Evolutionary conservation across 2,797 vertebrate genomes (phyloP), one percentile per base, ranked within the genome.

Genomic region (Sebastes melanostomus): DNA sequence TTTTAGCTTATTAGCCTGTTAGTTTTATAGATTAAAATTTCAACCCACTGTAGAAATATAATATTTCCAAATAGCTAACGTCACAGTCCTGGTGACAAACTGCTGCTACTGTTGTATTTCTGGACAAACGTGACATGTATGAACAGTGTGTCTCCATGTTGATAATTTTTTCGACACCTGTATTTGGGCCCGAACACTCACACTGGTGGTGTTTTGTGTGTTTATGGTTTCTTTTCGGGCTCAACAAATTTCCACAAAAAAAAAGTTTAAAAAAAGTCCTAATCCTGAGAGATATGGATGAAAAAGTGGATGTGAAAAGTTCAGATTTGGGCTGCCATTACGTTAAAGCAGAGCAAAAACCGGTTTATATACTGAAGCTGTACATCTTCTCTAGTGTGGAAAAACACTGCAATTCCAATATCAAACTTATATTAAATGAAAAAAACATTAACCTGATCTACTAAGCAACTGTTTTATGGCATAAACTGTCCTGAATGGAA

Each of bases 401-500:
- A 22, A 38, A 77, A 29, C 6, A 27, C 18, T 16, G 1, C 6
- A 2, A 3, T 20, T 8, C 22, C 4, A 20, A 13, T 34, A 29
- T 56, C 9, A 12, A 27, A 20, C 50, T 65, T 3, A 6, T 3
- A 11, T 56, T 42, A 13, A 32, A 38, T 6, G 8, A 42, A 42
- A 38, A 36, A 34, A 65, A 16, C 24, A 7, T 6, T 1, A 36
- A 30, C 5, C 11, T 14, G 22, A 50, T 50, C 24, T 14, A 0
- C 7, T 42, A 6, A 73, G 10, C 58, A 9, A 24, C 50, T 16
- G 56, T 61, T 66, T 69, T 63, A n/a, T 61, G 81, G 71, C 84
- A 84, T 72, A 34, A 79, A 81, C 75, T 80, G 77, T 55, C 36
- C 62, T 70, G 29, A 60, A n/a, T n/a, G 50, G 29, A 73, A 24